These are phyloP conservation scores for Colletes collaris DNA, from an alignment of 2,888 invertebrate species.

Conservation along the genomic window DNA sequence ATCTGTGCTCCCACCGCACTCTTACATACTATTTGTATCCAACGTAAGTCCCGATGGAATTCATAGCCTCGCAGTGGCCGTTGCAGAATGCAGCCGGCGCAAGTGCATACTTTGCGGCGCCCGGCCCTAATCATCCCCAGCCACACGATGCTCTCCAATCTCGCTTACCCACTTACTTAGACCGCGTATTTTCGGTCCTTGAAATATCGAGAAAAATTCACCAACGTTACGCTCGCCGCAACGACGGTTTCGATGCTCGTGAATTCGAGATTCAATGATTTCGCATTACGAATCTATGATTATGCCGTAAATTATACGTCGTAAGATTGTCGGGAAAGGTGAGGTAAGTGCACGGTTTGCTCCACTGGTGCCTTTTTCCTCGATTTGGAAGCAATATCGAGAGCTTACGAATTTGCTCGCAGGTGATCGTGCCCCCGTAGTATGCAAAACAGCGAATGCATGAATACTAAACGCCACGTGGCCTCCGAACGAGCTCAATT, in stretches of 20 bases:
- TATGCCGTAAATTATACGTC: background rate
- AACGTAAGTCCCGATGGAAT: slow-evolving; percentile 68
- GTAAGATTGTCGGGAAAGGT: background rate
- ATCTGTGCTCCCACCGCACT: slow-evolving; percentile 61
- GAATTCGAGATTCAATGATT: slow-evolving; percentile 23
- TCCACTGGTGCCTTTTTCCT: background rate
- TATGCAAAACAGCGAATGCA: background rate
- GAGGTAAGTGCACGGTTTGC: background rate
- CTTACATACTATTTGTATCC: slow-evolving; percentile 70
- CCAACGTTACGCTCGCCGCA: background rate
- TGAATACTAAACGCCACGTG: background rate
- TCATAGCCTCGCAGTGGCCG: slow-evolving; percentile 61
- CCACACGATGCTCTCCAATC: slow-evolving; percentile 41
- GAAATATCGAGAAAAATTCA: slow-evolving; percentile 26
- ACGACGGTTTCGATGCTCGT: background rate
- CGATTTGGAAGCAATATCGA: background rate
- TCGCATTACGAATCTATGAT: slow-evolving; percentile 21
- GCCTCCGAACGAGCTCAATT: background rate
- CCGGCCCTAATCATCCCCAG: slow-evolving; percentile 69
- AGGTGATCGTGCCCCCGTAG: slow-evolving; percentile 3
- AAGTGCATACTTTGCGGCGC: slow-evolving; percentile 67
- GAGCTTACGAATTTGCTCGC: background rate
- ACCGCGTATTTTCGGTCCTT: slow-evolving; percentile 41
- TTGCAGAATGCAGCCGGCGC: slow-evolving; percentile 63
- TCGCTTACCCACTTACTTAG: slow-evolving; percentile 52